These are phyloP conservation scores for Crepidodera aurea DNA, from an alignment of 2,888 invertebrate genomes.

Conservation along the genomic window DNA sequence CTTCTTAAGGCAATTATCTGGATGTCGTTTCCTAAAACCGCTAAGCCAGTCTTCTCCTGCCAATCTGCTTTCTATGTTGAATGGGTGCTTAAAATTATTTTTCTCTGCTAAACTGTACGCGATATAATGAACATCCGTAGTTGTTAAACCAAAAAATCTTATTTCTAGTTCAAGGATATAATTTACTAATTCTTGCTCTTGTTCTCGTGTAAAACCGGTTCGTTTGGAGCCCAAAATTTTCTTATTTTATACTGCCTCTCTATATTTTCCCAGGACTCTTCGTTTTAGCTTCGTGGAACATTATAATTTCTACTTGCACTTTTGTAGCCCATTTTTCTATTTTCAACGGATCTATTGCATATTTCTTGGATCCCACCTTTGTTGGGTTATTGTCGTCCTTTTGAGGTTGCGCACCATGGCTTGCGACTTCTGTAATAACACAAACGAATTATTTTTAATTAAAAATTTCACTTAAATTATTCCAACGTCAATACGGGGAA, in stretches of 20 bases:
- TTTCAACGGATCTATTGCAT: constrained; percentile 1
- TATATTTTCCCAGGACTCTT: constrained; percentile 17
- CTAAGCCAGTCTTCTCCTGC: constrained; percentile 15
- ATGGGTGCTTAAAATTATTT: constrained; percentile 17
- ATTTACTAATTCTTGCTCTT: constrained; percentile 15
- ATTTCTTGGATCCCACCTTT: constrained; percentile 13
- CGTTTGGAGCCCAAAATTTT: constrained; percentile 12
- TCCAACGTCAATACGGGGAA: constrained; percentile 5
- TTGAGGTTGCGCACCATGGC: constrained; percentile 13
- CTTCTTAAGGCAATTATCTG: no score
- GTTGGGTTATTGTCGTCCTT: no score
- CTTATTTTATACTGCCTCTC: constrained; percentile 13
- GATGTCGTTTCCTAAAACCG: not conserved
- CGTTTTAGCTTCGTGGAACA: constrained; percentile 16
- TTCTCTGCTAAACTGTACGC: constrained; percentile 16
- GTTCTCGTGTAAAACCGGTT: constrained; percentile 13
- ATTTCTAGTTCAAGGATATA: constrained; percentile 18
- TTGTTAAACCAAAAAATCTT: constrained; percentile 13
- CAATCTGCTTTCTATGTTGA: constrained; percentile 15
- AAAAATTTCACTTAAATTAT: constrained; percentile 3
- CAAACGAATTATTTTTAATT: constrained; percentile 14
- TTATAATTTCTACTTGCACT: constrained; percentile 15
- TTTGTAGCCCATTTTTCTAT: constrained; percentile 10
- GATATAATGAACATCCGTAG: constrained; percentile 13
- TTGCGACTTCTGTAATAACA: constrained; percentile 12